phyloP scores from a whole-genome alignment of 2,797 vertebrate genomes.

The Cercopithecus petaurista region DNA sequence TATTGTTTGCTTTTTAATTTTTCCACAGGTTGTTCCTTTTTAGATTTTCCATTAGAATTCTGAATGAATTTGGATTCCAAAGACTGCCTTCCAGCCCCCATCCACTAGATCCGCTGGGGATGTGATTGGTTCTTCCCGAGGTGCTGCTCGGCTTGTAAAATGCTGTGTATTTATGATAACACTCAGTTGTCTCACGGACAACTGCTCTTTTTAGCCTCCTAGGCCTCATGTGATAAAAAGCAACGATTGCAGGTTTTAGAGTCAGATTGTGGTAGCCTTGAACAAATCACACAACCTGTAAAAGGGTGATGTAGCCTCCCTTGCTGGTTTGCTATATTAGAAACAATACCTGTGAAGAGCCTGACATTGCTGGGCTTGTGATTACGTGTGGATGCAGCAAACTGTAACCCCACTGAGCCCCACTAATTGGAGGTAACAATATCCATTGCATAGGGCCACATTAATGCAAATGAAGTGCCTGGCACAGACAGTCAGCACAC shows the following conservation, averaged over 20 bases:
- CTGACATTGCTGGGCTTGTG: background rate
- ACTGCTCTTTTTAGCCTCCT: background rate
- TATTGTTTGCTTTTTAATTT: background rate
- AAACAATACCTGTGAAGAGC: background rate
- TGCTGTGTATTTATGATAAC: background rate
- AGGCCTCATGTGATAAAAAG: background rate
- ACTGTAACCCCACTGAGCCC: background rate
- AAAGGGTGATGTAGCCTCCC: rapidly evolving
- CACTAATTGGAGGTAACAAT: background rate
- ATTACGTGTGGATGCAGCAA: rapidly evolving
- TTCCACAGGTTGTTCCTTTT: background rate
- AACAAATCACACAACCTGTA: background rate
- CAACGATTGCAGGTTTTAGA: background rate
- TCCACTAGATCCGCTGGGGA: background rate
- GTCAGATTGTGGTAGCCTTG: background rate
- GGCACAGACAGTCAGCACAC: background rate
- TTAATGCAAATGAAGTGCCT: rapidly evolving
- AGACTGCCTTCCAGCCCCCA: background rate
- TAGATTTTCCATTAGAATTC: background rate
- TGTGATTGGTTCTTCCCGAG: background rate
- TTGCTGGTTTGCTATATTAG: background rate
- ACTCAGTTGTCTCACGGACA: background rate
- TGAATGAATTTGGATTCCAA: background rate
- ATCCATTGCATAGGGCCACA: too few species aligned
- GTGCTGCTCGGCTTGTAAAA: background rate